phyloP scores from a whole-genome alignment of 2,113 vertebrate genomes.

The Apodemus sylvaticus region DNA sequence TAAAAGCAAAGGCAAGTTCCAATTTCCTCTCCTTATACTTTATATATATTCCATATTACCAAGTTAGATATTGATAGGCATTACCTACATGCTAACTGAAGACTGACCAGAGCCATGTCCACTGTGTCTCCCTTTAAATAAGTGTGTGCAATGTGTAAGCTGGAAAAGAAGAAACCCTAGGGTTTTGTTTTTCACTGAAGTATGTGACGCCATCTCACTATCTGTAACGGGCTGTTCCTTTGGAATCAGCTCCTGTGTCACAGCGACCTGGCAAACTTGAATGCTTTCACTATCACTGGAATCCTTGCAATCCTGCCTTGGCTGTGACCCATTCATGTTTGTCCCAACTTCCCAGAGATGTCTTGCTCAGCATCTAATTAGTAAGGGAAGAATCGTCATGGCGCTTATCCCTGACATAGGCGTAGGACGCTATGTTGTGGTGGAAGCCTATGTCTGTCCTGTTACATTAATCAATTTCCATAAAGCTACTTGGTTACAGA shows the following conservation, averaged over 20 bases:
- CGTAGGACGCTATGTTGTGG: slow-evolving; percentile 84
- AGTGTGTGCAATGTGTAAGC: slow-evolving; percentile 53
- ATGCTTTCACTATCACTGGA: slow-evolving; percentile 87
- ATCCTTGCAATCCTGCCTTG: slow-evolving; percentile 85
- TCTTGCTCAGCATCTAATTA: slow-evolving; percentile 90
- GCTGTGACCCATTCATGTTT: slow-evolving; percentile 86
- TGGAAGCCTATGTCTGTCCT: slow-evolving; percentile 88
- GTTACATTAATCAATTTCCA: slow-evolving; percentile 85
- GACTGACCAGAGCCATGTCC: background rate
- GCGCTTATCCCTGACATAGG: slow-evolving; percentile 86
- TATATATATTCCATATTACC: slow-evolving; percentile 35
- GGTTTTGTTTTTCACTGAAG: slow-evolving; percentile 83
- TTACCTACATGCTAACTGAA: slow-evolving; percentile 54
- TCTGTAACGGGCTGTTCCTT: slow-evolving; percentile 88
- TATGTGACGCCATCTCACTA: slow-evolving; percentile 86
- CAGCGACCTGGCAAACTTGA: slow-evolving; percentile 87
- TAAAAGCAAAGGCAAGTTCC: slow-evolving; percentile 38
- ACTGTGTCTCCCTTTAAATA: slow-evolving; percentile 26
- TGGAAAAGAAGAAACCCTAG: slow-evolving; percentile 64
- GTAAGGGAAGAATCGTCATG: slow-evolving; percentile 85
- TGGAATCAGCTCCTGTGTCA: slow-evolving; percentile 88
- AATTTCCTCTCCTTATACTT: slow-evolving; percentile 1
- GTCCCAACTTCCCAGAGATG: slow-evolving; percentile 87
- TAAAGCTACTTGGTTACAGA: slow-evolving; percentile 68
- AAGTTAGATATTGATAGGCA: slow-evolving; percentile 66